These are phyloP conservation scores for Crocuta crocuta DNA, from an alignment of 2,113 vertebrate species.

Conservation along the genomic window DNA sequence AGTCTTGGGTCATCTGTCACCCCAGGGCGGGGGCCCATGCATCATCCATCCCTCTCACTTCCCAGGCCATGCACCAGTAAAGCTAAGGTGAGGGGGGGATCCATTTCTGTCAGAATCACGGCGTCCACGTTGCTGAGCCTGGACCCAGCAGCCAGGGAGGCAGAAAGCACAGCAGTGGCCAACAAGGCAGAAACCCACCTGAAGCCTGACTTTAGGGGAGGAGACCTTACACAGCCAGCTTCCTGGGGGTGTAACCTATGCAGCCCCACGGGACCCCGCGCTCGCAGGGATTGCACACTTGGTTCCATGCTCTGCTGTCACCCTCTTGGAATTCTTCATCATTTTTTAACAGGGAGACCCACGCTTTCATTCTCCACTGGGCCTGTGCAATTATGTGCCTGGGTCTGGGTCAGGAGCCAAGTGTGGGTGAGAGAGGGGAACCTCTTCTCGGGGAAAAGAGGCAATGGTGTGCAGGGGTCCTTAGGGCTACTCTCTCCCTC, in stretches of 20 bases:
- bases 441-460: neutral
- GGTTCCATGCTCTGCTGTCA: neutral
- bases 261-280: neutral
- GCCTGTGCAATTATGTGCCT: neutral
- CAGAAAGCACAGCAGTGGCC: neutral
- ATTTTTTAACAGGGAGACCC: neutral
- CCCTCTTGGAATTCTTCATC: neutral
- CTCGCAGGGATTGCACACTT: neutral
- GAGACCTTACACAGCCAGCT: neutral
- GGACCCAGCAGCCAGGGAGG: neutral
- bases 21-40: neutral
- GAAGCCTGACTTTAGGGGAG: neutral
- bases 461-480: neutral
- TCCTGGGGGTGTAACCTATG: too few species aligned
- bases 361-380: neutral
- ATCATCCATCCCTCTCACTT: neutral
- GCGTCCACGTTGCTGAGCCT: neutral
- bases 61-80: neutral
- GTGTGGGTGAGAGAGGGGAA: neutral
- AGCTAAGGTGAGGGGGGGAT: constrained; percentile 77
- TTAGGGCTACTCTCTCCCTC: neutral
- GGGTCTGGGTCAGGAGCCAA: neutral
- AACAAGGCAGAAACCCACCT: neutral
- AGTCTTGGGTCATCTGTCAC: neutral
- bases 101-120: neutral